Conservation (phyloP, 64 coral and sea anemone genomes). For the Anthopleura sola region DNA sequence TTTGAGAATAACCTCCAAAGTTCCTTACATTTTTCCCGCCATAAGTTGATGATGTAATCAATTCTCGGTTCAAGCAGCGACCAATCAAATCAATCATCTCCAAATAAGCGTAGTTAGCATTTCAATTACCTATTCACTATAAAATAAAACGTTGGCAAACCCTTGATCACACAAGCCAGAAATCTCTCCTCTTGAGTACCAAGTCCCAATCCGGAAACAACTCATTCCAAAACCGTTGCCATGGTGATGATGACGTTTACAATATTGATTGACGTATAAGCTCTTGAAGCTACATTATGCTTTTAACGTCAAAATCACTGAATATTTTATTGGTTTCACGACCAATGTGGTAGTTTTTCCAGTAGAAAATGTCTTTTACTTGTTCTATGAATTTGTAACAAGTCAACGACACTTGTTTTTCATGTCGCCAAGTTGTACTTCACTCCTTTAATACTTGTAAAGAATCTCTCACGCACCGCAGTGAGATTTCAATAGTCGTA, state of each 20-base stretch:
- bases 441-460: background rate
- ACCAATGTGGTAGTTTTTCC: background rate
- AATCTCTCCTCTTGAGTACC: background rate
- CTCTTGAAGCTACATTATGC: background rate
- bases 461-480: background rate
- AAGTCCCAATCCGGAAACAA: background rate
- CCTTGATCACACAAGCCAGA: background rate
- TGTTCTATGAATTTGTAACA: conserved; percentile 1
- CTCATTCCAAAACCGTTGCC: background rate
- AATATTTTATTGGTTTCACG: background rate
- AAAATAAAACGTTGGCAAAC: conserved; percentile 5
- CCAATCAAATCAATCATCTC: background rate
- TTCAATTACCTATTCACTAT: background rate
- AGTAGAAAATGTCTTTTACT: background rate
- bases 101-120: background rate
- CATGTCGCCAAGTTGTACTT: background rate
- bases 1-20: background rate
- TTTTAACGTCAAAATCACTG: background rate
- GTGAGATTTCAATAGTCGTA: background rate
- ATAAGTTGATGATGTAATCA: too few relatives aligned
- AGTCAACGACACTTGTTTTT: background rate
- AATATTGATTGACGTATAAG: background rate
- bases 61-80: too few relatives aligned
- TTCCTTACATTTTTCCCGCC: background rate
- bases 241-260: background rate